Base-by-base conservation (phyloP, 2,113 vertebrate genomes). In the Phaethon lepturus region DNA sequence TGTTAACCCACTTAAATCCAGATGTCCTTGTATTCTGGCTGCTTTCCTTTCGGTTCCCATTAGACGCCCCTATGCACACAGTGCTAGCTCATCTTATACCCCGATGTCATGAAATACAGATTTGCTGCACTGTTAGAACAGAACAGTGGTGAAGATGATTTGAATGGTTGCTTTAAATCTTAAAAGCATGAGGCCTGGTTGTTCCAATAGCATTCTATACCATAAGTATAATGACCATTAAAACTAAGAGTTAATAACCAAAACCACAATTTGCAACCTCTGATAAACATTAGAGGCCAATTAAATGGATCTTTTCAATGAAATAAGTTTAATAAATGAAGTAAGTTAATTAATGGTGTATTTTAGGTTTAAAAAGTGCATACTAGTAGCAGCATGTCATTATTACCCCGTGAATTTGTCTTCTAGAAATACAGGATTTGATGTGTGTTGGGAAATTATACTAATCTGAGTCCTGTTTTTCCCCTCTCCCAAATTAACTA, bases 251-350 rank as follows among this genome's bases (percentile, higher is more conserved):
- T 66, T 89, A 89, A 58, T 75, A 93, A 76, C 47, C 74, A 72
- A 95, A 95, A 33, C 19, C 53, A 67, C 38, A 49, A 20, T 77
- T 93, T 83, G 19, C 53, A 78, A 88, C 56, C 31, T 93, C 55
- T 91, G 78, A 67, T 87, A 94, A 91, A 82, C 42, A 86, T 1
- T 53, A 38, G 64, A 84, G 53, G n/a, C 17, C 59, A 78, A 80
- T 81, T 76, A 94, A 94, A 93, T 47, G 63, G 73, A 86, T 76
- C 89, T 62, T 89, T 93, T 45, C 40, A 95, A 64, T 28, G 38
- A 97, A 94, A 91, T 73, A 67, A 60, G 68, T 83, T 66, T 64
- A n/a, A n/a, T n/a, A n/a, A n/a, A n/a, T n/a, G n/a, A n/a, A n/a
- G n/a, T n/a, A n/a, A n/a, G n/a, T n/a, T n/a, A 95, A 90, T 79